phyloP scores from a whole-genome alignment of 2,113 vertebrate genomes.

The Siniperca chuatsi region DNA sequence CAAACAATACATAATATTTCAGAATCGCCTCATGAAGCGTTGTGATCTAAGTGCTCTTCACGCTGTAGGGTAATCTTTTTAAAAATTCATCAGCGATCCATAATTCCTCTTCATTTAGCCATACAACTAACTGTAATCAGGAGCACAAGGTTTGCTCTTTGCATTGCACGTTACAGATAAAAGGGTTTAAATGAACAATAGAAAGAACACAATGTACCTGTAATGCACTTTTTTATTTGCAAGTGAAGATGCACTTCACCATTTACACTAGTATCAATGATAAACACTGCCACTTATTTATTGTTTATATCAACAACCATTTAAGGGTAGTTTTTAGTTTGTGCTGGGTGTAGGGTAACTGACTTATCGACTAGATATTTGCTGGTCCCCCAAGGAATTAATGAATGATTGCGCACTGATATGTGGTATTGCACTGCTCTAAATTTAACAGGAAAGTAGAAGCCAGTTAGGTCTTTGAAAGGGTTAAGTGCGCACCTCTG shows the following conservation, averaged over 20 bases:
- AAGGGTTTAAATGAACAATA: neutral
- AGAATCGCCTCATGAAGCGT: neutral
- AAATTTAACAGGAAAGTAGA: neutral
- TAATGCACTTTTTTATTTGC: neutral
- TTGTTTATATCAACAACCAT: too few species aligned
- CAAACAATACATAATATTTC: neutral
- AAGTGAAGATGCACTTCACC: neutral
- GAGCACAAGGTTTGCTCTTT: neutral
- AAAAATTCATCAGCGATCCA: neutral
- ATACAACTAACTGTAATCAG: neutral
- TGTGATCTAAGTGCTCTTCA: neutral
- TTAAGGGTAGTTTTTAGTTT: too few species aligned
- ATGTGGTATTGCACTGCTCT: neutral
- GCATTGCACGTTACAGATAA: neutral
- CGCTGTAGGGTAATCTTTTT: neutral
- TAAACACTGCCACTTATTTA: neutral
- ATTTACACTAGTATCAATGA: neutral
- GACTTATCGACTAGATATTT: neutral
- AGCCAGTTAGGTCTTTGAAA: neutral
- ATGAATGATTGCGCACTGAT: neutral
- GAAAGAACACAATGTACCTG: neutral
- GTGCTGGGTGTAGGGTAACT: neutral
- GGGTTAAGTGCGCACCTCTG: conserved; percentile 20
- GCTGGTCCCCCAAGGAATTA: neutral
- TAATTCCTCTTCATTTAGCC: neutral